Evolutionary conservation across 2,888 invertebrate genomes (phyloP).

Genomic region (Coleophora flavipennella): DNA sequence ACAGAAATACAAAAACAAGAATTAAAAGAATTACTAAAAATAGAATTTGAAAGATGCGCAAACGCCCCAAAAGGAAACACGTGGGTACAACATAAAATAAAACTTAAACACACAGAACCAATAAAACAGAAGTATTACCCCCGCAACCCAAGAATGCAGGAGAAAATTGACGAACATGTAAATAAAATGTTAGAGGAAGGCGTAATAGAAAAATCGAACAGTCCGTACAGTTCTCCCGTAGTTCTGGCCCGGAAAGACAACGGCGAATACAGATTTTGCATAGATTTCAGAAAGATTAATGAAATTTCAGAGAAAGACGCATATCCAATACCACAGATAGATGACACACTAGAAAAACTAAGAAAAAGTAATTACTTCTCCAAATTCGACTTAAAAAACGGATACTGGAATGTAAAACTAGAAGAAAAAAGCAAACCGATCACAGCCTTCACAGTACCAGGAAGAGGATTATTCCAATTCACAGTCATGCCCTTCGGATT

Average conservation of each 20-base stretch:
- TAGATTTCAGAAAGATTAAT: constrained; percentile 21
- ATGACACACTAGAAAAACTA: too few species aligned
- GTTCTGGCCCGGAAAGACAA: constrained; percentile 11
- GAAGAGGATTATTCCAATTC: constrained; percentile 23
- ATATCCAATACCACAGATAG: constrained; percentile 22
- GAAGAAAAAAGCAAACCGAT: constrained; percentile 12
- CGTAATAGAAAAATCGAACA: constrained; percentile 12
- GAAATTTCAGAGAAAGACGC: constrained; percentile 15
- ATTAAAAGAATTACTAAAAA: too few species aligned
- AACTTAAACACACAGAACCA: constrained; percentile 3
- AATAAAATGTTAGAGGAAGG: constrained; percentile 13
- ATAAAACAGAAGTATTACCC: constrained; percentile 11
- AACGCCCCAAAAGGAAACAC: constrained; percentile 5
- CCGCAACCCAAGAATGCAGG: constrained; percentile 8
- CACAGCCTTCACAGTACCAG: too few species aligned
- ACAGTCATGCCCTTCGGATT: constrained; percentile 6
- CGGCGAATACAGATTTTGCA: constrained; percentile 13
- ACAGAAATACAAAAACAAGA: too few species aligned
- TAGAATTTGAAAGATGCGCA: too few species aligned
- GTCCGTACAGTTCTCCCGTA: constrained; percentile 13
- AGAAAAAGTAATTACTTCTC: constrained; percentile 17
- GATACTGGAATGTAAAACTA: constrained; percentile 14
- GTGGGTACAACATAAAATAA: constrained; percentile 6
- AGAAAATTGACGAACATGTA: constrained; percentile 9
- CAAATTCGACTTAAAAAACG: too few species aligned